A percentile compares a stretch with the other conserved stretches of the same genome.
Evolutionary conservation across 2,797 vertebrate genomes (phyloP).

Genomic region (Microcaecilia unicolor): DNA sequence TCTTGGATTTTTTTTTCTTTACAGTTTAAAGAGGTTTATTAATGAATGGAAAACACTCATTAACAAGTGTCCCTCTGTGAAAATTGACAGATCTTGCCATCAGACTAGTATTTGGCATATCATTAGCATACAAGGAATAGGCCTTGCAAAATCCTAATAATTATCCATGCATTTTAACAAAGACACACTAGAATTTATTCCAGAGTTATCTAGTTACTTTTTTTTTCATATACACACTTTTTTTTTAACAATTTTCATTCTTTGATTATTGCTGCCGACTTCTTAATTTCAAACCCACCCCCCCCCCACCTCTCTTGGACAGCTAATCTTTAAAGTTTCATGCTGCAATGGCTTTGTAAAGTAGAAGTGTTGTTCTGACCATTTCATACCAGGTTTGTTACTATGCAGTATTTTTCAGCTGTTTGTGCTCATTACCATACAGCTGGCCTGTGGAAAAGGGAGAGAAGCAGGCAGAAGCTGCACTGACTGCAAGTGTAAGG

Average conservation of each 20-base stretch:
- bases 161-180: slow-evolving; percentile 41
- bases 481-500: slow-evolving; percentile 62
- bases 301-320: slow-evolving; percentile 58
- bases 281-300: slow-evolving; percentile 34
- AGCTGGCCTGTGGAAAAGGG: slow-evolving; percentile 86
- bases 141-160: slow-evolving; percentile 35
- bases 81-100: slow-evolving; percentile 34
- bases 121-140: slow-evolving; percentile 24
- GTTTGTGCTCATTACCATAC: slow-evolving; percentile 95
- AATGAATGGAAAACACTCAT: slow-evolving; percentile 41
- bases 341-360: slow-evolving; percentile 72
- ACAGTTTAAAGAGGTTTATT: slow-evolving; percentile 17
- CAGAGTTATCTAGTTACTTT: slow-evolving; percentile 22
- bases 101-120: slow-evolving; percentile 29
- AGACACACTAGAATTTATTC: slow-evolving; percentile 46
- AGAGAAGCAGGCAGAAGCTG: slow-evolving; percentile 65
- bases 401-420: slow-evolving; percentile 74
- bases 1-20: no score
- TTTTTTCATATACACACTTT: no score
- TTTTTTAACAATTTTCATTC: slow-evolving; percentile 30
- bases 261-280: slow-evolving; percentile 33
- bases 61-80: slow-evolving; percentile 34
- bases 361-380: slow-evolving; percentile 77
- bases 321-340: slow-evolving; percentile 86
- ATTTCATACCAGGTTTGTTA: slow-evolving; percentile 73